Percentiles rank a stretch among this genome's conserved stretches.
Conservation (phyloP, 2,888 invertebrate species). For the Tenthredo livida region DNA sequence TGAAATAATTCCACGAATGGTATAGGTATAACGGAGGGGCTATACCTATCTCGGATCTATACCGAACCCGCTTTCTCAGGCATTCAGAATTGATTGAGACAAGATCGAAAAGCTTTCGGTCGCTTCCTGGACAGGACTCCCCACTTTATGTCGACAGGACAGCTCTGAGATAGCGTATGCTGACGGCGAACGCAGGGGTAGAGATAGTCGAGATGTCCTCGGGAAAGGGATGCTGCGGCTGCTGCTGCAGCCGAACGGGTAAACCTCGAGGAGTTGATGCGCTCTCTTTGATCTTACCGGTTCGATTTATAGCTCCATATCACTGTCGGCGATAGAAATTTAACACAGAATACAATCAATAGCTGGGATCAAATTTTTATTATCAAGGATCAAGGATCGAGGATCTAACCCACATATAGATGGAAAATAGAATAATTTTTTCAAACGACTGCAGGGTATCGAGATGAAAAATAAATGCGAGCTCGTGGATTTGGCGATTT, state of each 20-base stretch:
- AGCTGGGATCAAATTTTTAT: not conserved
- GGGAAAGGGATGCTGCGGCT: conserved; percentile 68
- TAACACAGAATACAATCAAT: not conserved
- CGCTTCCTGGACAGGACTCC: conserved; percentile 70
- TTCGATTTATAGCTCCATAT: conserved; percentile 42
- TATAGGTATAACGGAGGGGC: not conserved
- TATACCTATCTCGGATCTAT: conserved; percentile 41
- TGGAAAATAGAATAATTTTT: too few relatives aligned
- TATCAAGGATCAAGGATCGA: too few relatives aligned
- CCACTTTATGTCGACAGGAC: conserved; percentile 69
- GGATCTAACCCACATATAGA: too few relatives aligned
- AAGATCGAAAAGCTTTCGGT: conserved; percentile 64
- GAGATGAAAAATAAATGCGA: too few relatives aligned
- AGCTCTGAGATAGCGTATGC: conserved; percentile 63
- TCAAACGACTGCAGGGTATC: too few relatives aligned
- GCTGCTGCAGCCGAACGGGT: conserved; percentile 57
- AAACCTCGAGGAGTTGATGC: conserved; percentile 65
- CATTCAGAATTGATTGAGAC: conserved; percentile 66
- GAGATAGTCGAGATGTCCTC: conserved; percentile 60
- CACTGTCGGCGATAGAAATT: not conserved
- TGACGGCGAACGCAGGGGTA: conserved; percentile 43
- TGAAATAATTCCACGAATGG: conserved; percentile 51
- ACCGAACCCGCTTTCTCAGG: conserved; percentile 56
- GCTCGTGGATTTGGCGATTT: too few relatives aligned
- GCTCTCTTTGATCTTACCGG: conserved; percentile 68